Base-by-base conservation (phyloP, 2,888 invertebrate genomes). In the Xanthostigma xanthostigma region DNA sequence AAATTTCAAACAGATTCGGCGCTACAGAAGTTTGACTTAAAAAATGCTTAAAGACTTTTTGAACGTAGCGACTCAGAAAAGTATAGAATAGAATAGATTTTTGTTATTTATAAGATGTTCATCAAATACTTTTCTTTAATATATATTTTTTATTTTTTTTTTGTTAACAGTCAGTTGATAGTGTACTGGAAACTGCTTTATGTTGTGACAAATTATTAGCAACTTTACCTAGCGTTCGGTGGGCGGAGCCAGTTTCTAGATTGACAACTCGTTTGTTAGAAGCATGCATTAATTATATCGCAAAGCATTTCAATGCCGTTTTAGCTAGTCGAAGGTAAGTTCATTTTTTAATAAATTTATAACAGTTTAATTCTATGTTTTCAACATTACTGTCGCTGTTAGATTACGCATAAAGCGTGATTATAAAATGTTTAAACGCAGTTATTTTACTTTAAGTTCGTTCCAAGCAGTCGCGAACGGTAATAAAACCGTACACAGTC, bases 131-230 rank as follows among this genome's bases (percentile, higher is more conserved):
- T 43, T 37, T 50, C 46, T 36, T 36, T 17, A 46, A 44, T 40
- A 38, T 41, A 12, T 50, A 46, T 39, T 38, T 50, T 49, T 41
- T 36, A 36, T 39, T 12, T 34, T 41, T 51, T 14, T 54, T 47
- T 36, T 17, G 39, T 53, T 45, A 35, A 38, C 41, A 27, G 27
- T 78, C 81, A 13, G 73, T 80, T 3, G 87, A 90, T 56, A 88
- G 81, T 57, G 80, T 94, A 33, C 70, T 94, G 45, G 88, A 90
- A 57, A 84, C 84, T 0, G 80, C 90, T 50, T 75, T 87, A 61
- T 84, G 87, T 51, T 91, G 90, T 63, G 90, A 92, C 61, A 81
- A 87, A 69, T 68, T 86, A 54, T 70, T 84, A 56, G 78, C 83
- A 3, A 81, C 83, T 39, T 70, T 92, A 53, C 86, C 89, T 9